Percentiles rank a stretch among this genome's conserved stretches.
Conservation (phyloP, 2,797 vertebrate genomes). For the Crocidura indochinensis region DNA sequence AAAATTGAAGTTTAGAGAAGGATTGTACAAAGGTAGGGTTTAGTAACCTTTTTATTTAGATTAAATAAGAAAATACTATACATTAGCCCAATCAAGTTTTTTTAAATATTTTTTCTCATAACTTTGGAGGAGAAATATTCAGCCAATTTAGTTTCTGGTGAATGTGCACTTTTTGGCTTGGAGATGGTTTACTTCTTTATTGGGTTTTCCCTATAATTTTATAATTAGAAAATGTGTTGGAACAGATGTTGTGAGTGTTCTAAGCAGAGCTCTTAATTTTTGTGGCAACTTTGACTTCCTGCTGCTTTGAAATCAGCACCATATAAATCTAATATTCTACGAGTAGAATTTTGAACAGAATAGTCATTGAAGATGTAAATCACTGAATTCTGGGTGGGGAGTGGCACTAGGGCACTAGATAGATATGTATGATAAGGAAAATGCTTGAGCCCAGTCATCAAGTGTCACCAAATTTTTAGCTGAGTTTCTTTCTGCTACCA, state of each 20-base stretch:
- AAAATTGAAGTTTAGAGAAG: constrained; percentile 22
- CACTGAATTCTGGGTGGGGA: background rate
- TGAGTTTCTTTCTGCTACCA: background rate
- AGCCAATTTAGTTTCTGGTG: background rate
- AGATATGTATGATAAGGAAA: background rate
- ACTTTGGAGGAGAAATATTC: background rate
- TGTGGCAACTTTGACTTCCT: background rate
- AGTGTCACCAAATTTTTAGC: background rate
- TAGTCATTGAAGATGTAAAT: background rate
- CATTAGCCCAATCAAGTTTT: background rate
- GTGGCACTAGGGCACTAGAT: background rate
- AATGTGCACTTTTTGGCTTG: background rate
- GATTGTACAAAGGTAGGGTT: background rate
- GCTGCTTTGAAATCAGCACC: background rate
- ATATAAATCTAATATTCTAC: background rate
- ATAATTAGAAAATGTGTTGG: background rate
- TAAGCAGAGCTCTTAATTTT: background rate
- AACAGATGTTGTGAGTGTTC: background rate
- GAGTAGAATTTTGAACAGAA: background rate
- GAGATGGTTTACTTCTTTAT: no score
- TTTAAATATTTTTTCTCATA: background rate
- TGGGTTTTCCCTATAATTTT: no score
- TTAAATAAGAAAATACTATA: background rate
- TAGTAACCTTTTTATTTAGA: background rate
- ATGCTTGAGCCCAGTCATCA: background rate